Base-by-base conservation (phyloP, 2,113 vertebrate genomes). In the Zosterops japonicus region DNA sequence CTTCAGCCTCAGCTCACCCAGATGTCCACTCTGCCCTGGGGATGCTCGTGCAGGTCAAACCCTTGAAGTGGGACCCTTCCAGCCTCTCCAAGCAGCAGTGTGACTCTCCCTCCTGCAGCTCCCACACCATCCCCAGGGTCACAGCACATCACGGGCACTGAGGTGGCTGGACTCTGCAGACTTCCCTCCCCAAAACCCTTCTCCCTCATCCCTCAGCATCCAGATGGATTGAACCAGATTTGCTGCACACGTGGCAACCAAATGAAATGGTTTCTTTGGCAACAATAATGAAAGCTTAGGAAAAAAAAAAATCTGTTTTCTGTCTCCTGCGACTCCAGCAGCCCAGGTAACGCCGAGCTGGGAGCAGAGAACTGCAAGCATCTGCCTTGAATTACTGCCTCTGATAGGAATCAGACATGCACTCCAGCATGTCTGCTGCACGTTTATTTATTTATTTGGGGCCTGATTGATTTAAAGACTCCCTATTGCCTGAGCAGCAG, bases 381-480 rank as follows among this genome's bases (percentile, higher is more conserved):
- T 94, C 94, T 94, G 95, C 35, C 79, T 92, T 93, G 91, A 96
- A 90, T 96, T 93, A 97, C 90, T 39, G 92, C 95, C 67, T 77
- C 52, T 90, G 93, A 93, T 94, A 95, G 94, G 92, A 96, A 96
- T 95, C 93, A 93, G 96, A 81, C 95, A 90, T 59, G 86, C 90
- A 89, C 92, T 94, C 95, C 88, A 87, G 93, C 72, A 23, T 78
- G 94, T 85, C 95, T 96, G 93, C 90, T 89, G 88, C 86, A 53
- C 11, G 1, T 64, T 97, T 94, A 95, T 96, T 96, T 96, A 95
- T 97, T 96, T 96, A 96, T 97, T 95, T 92, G 92, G 64, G 42
- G 36, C 46, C 56, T 92, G 95, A 95, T 94, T 93, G 96, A 97
- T 97, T 95, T 96, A 97, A 94, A 83, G 96, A 87, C 88, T 96